Evolutionary conservation across 2,113 vertebrate species (phyloP), one percentile per base, ranked within the genome.

Genomic region (Limanda limanda): DNA sequence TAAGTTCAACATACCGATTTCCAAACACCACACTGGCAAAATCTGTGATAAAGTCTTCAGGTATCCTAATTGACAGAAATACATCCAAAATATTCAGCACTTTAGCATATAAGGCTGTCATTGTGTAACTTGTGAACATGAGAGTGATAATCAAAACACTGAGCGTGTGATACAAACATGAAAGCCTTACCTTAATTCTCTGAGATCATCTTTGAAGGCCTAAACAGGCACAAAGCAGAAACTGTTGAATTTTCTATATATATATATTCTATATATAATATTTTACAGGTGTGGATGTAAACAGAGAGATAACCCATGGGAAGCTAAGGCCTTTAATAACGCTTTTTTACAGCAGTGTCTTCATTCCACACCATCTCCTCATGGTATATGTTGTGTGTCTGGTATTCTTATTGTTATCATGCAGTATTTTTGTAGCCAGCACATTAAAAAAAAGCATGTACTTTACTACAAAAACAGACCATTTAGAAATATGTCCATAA

Each of bases 191-290:
- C 94, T 95, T 68, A 97, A 93, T 35, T 95, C 92, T 83, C 93
- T 92, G 14, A 97, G 90, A 86, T 96, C 95, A 77, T 97, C 95
- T 82, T 93, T 96, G 81, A 97, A 97, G 78, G 92, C 91, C 96
- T 96, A 65, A 59, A 91, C 2, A 90, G 78, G 68, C 54, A 86
- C 65, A 92, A 4, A 61, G 75, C 6, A 55, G 59, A 17, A 60
- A 2, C 11, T 27, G 71, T 14, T 24, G 17, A 4, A 40, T 17
- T 47, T 10, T 65, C 3, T 2, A 27, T 17, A 24, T 13, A 6
- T 45, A 42, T 13, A 55, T 24, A 25, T 2, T 25, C 1, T 25
- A 25, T 2, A 25, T 25, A 25, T 25, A 2, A 25, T 25, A 25
- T 25, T 25, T 25, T 2, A 25, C 17, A 37, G 20, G 4, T 35